Base-by-base conservation (phyloP, 2,113 vertebrate genomes). In the Ammodytes dubius region DNA sequence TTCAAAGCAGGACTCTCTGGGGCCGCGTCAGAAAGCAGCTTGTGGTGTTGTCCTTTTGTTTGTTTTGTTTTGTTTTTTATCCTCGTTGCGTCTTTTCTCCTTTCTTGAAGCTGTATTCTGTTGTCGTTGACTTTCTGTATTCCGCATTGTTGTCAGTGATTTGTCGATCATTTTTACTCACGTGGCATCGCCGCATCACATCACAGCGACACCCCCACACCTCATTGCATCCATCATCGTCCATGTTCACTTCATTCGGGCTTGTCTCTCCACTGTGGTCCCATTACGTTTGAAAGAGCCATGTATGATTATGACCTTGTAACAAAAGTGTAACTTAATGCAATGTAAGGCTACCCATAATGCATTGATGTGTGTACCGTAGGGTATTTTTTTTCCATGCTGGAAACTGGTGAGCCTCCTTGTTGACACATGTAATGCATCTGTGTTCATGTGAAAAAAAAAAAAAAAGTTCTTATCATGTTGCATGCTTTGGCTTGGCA, bases 401-500 rank as follows among this genome's bases (percentile, higher is more conserved):
- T 86, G 84, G 80, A 86, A 84, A 85, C 53, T 77, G 84, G 88
- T 83, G 84, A 84, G 80, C 86, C 79, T 87, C 63, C 82, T 83
- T 87, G 88, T 93, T 61, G 77, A 90, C 89, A 93, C 92, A 91
- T 90, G 88, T 90, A 80, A 90, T 93, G 89, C 93, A 94, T 93
- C 76, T 84, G 91, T 94, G 91, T 93, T 93, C 90, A 92, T 92
- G 91, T 94, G 89, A 86, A 85, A 90, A 88, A 84, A 85, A 76
- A 87, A 87, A 76, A 87, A 87, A 84, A 60, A 65, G 66, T 85
- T 88, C 66, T 90, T 82, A 84, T 90, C 81, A 89, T 93, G 91
- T 93, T 89, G 91, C 93, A 94, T 94, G 91, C 87, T 91, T 87
- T 83, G 90, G 91, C 90, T 92, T 93, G 80, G 85, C 88, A 92